Evolutionary conservation across 1,140 invertebrate species (phyloP), one percentile per base, ranked within the genome.

Genomic region (Heliconius himera): DNA sequence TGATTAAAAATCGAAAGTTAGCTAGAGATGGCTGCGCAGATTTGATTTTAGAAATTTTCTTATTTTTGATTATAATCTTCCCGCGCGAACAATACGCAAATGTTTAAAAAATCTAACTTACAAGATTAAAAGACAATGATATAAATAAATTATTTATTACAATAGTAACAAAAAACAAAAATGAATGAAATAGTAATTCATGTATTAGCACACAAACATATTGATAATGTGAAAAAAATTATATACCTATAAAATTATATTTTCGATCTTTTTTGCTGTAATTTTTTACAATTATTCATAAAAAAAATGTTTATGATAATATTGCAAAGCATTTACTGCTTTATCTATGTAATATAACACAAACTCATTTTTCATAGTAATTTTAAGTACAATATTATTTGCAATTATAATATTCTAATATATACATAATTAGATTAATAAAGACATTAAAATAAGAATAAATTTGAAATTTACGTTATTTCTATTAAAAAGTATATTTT

Each of bases 131-230:
- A 20, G 18, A 54, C 51, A 56, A 56, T 56, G 20, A 11, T 73
- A 49, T 73, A 73, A 49, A 73, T 73, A 73, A 73, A 73, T 73
- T 46, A 38, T 73, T 73, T 73, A 73, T 73, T 49, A 46, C 36
- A 73, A 41, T 73, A 73, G 72, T 73, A 73, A 73, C 72, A 46
- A 73, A 73, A 73, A 46, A n/a, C n/a, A n/a, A n/a, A n/a, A n/a
- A n/a, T n/a, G n/a, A n/a, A n/a, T n/a, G n/a, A n/a, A 22, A 41
- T 16, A 16, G 4, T 46, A 46, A 46, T 46, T 46, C 13, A 46
- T 13, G 13, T 46, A 3, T 46, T 72, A 72, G 20, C 71, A 72
- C 51, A 54, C 20, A n/a, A n/a, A n/a, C 20, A 18, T 6, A 54
- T 54, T 20, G 20, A 54, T 54, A n/a, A 54, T 54, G 16, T 54